Conservation (phyloP, 2,888 invertebrate genomes). For the Pherbina coryleti region DNA sequence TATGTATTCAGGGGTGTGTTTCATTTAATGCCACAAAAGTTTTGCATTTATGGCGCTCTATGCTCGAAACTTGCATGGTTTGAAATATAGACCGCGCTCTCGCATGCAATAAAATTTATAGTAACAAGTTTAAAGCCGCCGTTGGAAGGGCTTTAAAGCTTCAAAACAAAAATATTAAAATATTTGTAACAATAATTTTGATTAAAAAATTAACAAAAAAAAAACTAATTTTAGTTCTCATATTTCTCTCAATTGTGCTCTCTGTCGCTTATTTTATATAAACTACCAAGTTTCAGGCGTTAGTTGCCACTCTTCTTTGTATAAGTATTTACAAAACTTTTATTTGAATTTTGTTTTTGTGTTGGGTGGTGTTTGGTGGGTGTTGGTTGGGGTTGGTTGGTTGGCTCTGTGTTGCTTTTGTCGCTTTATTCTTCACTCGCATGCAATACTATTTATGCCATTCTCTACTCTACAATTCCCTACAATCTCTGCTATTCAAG, state of each 20-base stretch:
- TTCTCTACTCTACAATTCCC: constrained; percentile 1
- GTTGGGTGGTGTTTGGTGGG: neutral
- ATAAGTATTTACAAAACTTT: neutral
- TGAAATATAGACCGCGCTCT: neutral
- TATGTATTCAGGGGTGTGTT: neutral
- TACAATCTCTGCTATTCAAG: constrained; percentile 13
- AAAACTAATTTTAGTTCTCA: neutral
- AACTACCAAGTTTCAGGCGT: neutral
- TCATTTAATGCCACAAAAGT: neutral
- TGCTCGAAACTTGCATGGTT: neutral
- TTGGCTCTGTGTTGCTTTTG: neutral
- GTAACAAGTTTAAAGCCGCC: neutral
- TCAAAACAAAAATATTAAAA: neutral
- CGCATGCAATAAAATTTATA: constrained; percentile 3
- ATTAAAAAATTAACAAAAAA: neutral
- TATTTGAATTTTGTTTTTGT: neutral
- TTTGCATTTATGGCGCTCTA: constrained; percentile 7
- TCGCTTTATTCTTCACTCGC: neutral
- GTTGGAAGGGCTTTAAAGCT: neutral
- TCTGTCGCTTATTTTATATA: neutral
- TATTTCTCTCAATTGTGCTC: neutral
- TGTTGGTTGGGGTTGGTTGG: neutral
- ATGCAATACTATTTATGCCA: neutral
- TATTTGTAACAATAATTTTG: neutral
- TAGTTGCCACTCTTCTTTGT: neutral